Evolutionary conservation across 2,888 invertebrate species (phyloP).

Genomic region (Globia sparganii): DNA sequence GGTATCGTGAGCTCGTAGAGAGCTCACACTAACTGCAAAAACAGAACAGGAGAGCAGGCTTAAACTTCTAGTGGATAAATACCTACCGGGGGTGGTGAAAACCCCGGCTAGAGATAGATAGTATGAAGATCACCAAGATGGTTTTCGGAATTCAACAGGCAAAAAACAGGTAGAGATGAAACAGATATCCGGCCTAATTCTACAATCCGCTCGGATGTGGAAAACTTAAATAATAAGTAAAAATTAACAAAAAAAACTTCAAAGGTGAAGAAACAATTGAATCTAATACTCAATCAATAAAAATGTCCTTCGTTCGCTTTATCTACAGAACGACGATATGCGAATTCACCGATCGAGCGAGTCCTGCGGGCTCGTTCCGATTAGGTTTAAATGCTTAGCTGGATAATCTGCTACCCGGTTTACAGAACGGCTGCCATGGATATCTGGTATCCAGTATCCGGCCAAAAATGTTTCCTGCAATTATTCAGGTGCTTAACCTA

Average conservation of each 20-base stretch:
- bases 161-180: background rate
- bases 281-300: too few relatives aligned
- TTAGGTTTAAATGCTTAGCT: background rate
- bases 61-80: background rate
- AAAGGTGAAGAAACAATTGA: too few relatives aligned
- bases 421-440: too few relatives aligned
- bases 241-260: too few relatives aligned
- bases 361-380: background rate
- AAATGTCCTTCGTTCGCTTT: too few relatives aligned
- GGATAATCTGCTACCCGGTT: background rate
- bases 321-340: background rate
- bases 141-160: background rate
- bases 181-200: too few relatives aligned
- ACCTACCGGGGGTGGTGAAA: background rate
- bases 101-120: background rate
- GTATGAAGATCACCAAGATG: background rate
- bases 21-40: too few relatives aligned
- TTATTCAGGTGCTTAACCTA: too few relatives aligned
- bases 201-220: too few relatives aligned
- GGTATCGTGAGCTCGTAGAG: too few relatives aligned
- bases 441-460: background rate
- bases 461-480: too few relatives aligned
- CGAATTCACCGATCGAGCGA: background rate
- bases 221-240: background rate
- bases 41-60: background rate